Percentiles rank a stretch among this genome's conserved stretches.
Conservation (phyloP, 2,113 vertebrate genomes). For the Rana temporaria region DNA sequence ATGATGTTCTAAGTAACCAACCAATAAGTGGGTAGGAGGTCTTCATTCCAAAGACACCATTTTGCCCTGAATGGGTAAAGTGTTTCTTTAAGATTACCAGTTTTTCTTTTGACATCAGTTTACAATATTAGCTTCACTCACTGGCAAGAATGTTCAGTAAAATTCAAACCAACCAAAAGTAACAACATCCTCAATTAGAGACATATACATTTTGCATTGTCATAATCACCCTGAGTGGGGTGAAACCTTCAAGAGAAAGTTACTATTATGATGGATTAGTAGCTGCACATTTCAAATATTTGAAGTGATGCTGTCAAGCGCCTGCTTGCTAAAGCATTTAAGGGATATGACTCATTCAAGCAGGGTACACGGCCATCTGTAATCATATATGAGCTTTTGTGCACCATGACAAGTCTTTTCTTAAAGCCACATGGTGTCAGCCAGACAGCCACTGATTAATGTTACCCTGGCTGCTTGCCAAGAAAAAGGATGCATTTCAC, state of each 20-base stretch:
- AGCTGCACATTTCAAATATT: slow-evolving; percentile 21
- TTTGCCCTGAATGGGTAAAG: no score
- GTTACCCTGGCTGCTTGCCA: slow-evolving; percentile 33
- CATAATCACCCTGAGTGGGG: slow-evolving; percentile 2
- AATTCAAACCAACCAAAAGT: no score
- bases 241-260: not conserved
- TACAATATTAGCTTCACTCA: no score
- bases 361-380: not conserved
- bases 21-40: no score
- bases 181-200: not conserved
- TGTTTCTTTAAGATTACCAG: no score
- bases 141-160: no score
- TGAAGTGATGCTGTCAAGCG: slow-evolving; percentile 33
- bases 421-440: slow-evolving; percentile 54
- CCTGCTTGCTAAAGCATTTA: slow-evolving; percentile 26
- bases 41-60: no score
- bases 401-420: slow-evolving; percentile 47
- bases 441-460: slow-evolving; percentile 53
- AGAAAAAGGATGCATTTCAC: slow-evolving; percentile 41
- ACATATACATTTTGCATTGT: slow-evolving; percentile 11
- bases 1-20: no score
- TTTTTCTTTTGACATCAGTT: no score
- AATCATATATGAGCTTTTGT: slow-evolving; percentile 49
- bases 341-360: slow-evolving; percentile 39
- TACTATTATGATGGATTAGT: slow-evolving; percentile 12